A percentile compares a stretch with the other conserved stretches of the same genome.
Conservation (phyloP, 2,113 vertebrate species). For the Malurus melanocephalus region DNA sequence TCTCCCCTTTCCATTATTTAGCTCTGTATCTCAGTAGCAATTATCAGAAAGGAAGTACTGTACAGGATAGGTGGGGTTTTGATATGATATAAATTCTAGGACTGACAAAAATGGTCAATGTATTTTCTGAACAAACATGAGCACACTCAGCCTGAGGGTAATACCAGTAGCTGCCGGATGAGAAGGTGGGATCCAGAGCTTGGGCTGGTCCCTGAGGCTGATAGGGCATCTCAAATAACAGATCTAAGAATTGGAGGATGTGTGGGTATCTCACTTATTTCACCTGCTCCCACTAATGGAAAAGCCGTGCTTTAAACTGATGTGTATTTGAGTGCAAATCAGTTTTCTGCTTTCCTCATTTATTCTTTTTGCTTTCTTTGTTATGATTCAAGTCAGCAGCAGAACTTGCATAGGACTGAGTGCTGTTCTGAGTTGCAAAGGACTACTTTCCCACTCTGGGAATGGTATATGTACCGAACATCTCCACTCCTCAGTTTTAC, state of each 20-base stretch:
- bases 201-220: not conserved
- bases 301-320: not conserved
- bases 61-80: slow-evolving; percentile 29
- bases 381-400: not conserved
- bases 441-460: not conserved
- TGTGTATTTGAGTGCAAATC: not conserved
- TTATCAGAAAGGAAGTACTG: slow-evolving; percentile 51
- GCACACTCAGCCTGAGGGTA: not conserved
- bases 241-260: not conserved
- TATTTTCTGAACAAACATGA: not conserved
- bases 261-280: not conserved
- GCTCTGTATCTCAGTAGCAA: not conserved
- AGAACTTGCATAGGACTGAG: not conserved
- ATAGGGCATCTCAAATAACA: not conserved
- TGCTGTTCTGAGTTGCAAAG: not conserved
- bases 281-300: not conserved
- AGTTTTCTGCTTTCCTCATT: not conserved
- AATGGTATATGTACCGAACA: not conserved
- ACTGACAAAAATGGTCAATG: not conserved
- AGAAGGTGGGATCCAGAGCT: not conserved
- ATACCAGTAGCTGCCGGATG: not conserved
- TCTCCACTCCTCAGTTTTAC: not conserved
- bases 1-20: slow-evolving; percentile 6
- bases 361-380: not conserved
- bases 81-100: not conserved